phyloP scores from a whole-genome alignment of 2,888 invertebrate species.

The Drymonia ruficornis region DNA sequence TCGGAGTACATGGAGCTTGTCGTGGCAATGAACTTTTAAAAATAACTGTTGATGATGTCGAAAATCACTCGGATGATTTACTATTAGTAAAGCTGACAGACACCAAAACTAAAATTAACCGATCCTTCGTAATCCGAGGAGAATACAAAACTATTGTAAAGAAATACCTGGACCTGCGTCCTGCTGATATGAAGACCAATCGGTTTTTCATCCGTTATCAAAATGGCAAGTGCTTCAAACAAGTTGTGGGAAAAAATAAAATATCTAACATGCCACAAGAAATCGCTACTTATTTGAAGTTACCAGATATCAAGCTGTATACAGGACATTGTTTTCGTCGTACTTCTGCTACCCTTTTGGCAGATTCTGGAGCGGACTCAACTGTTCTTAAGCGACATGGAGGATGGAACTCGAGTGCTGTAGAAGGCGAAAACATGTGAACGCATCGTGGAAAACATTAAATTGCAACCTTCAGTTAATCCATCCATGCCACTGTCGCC shows the following conservation, averaged over 20 bases:
- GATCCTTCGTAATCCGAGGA: constrained; percentile 14
- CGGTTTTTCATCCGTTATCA: constrained; percentile 1
- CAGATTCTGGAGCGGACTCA: constrained; percentile 18
- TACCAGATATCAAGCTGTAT: constrained; percentile 19
- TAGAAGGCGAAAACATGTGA: constrained; percentile 11
- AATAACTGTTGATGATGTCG: constrained; percentile 10
- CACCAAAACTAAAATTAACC: constrained; percentile 10
- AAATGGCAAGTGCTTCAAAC: too few relatives aligned
- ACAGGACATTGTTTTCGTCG: constrained; percentile 26
- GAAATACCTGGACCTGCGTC: constrained; percentile 15
- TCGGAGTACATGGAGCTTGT: constrained; percentile 12
- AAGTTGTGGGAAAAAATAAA: too few relatives aligned
- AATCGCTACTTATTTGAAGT: constrained; percentile 23
- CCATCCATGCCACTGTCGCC: background rate
- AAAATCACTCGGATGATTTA: constrained; percentile 10
- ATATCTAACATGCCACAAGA: constrained; percentile 8
- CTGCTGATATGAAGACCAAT: constrained; percentile 1
- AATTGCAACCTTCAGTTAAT: constrained; percentile 2
- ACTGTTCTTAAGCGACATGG: constrained; percentile 22
- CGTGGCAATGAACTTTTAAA: constrained; percentile 10
- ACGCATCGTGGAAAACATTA: constrained; percentile 1
- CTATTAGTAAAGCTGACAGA: constrained; percentile 10
- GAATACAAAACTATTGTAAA: constrained; percentile 14
- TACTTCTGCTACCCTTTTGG: constrained; percentile 24
- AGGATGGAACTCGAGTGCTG: constrained; percentile 22